A percentile compares a stretch with the other conserved stretches of the same genome.
phyloP scores from a whole-genome alignment of 2,797 vertebrate genomes.

The Pterois miles region DNA sequence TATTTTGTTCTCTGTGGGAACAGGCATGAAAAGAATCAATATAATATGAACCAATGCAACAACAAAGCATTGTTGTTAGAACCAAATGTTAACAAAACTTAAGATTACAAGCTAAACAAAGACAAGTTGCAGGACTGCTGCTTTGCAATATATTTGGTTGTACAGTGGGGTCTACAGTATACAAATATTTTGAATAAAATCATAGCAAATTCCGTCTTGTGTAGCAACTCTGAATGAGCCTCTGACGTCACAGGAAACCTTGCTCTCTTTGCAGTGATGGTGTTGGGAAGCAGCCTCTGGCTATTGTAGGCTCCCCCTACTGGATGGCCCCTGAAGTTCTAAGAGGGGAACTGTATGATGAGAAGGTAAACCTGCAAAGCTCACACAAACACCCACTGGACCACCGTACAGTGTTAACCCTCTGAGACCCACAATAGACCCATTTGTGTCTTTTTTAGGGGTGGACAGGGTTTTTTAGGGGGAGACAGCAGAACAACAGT shows the following conservation, averaged over 20 bases:
- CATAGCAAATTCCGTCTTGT: neutral
- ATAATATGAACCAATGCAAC: neutral
- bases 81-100: neutral
- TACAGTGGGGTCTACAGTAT: neutral
- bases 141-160: too few species aligned
- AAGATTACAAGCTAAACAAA: neutral
- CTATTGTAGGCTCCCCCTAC: constrained; percentile 93
- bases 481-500: neutral
- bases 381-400: neutral
- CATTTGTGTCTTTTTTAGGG: too few species aligned
- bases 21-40: neutral
- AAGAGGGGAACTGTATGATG: constrained; percentile 90
- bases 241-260: neutral
- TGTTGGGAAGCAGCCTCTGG: constrained; percentile 85
- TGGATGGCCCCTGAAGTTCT: constrained; percentile 97
- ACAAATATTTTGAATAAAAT: neutral
- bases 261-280: constrained; percentile 79
- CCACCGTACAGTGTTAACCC: neutral
- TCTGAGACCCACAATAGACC: too few species aligned
- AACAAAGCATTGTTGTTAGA: neutral
- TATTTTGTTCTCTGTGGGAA: neutral
- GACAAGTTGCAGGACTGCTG: neutral
- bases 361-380: constrained; percentile 85
- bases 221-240: neutral
- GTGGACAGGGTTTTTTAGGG: too few species aligned